Conservation (phyloP, 2,888 invertebrate genomes). For the Orthosia gracilis region DNA sequence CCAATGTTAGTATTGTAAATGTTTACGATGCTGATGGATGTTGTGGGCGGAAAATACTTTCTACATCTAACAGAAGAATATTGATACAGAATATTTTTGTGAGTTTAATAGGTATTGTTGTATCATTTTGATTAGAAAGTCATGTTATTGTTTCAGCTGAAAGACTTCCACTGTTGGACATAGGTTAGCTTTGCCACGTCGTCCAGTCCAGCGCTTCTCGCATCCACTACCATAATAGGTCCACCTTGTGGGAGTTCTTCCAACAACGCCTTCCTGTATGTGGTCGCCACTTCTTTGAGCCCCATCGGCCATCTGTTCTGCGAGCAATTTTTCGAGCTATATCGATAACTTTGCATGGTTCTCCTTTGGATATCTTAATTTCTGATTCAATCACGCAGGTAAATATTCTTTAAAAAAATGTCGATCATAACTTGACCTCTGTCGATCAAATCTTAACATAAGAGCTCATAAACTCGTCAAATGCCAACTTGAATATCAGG, state of each 20-base stretch:
- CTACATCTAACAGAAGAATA: not conserved
- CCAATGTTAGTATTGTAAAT: slow-evolving; percentile 12
- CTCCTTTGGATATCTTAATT: not conserved
- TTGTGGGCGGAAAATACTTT: not conserved
- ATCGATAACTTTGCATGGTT: not conserved
- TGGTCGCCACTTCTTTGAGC: not conserved
- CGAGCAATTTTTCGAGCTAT: not conserved
- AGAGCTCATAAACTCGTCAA: not conserved
- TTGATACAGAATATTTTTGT: not conserved
- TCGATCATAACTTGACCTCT: slow-evolving; percentile 8
- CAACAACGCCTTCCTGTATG: not conserved
- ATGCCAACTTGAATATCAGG: slow-evolving; percentile 20
- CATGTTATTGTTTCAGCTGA: not conserved
- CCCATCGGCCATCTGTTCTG: not conserved
- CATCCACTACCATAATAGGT: not conserved
- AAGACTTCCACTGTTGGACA: not conserved
- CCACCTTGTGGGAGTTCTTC: not conserved
- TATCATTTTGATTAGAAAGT: not conserved
- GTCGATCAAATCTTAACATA: not conserved
- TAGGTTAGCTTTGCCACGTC: not conserved
- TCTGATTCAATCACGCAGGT: not conserved
- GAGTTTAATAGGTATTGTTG: not conserved
- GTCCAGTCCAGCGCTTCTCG: not conserved
- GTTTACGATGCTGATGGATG: slow-evolving; percentile 5
- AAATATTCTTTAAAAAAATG: not conserved